These are phyloP conservation scores for Microtus oregoni DNA, from an alignment of 2,113 vertebrate genomes.

Conservation along the genomic window DNA sequence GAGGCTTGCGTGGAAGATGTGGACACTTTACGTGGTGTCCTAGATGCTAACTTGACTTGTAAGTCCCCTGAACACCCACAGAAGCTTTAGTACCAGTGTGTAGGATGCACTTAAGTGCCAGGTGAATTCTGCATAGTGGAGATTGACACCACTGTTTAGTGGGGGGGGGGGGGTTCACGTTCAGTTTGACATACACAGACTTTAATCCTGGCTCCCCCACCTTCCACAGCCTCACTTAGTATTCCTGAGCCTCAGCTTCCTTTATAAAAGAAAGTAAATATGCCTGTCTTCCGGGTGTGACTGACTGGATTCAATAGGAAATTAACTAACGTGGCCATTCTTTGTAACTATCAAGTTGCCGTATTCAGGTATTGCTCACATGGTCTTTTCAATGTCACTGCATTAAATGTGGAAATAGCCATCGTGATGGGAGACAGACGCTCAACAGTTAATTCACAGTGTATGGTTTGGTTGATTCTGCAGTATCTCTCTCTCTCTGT, in stretches of 20 bases:
- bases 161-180: not conserved
- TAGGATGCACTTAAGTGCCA: not conserved
- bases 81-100: not conserved
- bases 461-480: not conserved
- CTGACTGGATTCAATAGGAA: not conserved
- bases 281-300: not conserved
- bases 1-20: not conserved
- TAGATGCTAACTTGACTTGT: not conserved
- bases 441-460: too few species aligned
- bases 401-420: not conserved
- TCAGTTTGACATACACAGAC: not conserved
- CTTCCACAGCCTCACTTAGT: not conserved
- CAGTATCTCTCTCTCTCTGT: not conserved
- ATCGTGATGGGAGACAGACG: not conserved
- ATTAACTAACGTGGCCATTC: not conserved
- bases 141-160: not conserved
- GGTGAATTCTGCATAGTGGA: not conserved
- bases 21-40: not conserved
- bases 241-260: not conserved
- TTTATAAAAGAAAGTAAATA: conserved; percentile 30
- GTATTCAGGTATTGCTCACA: not conserved
- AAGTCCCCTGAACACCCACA: not conserved
- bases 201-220: not conserved
- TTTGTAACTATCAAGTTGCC: not conserved
- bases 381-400: not conserved